Conservation (phyloP, 2,113 vertebrate genomes). For the Nerophis lumbriciformis region DNA sequence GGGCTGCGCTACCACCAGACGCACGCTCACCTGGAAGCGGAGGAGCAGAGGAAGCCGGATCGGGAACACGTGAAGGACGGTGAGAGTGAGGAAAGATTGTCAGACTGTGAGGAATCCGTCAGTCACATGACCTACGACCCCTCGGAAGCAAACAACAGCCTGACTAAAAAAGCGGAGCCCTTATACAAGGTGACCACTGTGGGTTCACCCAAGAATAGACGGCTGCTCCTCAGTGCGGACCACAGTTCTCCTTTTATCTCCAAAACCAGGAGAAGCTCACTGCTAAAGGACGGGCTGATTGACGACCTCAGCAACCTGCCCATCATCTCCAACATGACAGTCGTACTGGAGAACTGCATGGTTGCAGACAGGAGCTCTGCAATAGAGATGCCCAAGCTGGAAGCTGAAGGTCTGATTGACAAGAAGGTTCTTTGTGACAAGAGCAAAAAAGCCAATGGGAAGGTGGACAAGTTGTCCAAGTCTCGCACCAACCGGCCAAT, state of each 20-base stretch:
- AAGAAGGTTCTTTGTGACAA: slow-evolving; percentile 82
- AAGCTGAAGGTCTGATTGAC: slow-evolving; percentile 92
- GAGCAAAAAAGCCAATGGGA: slow-evolving; percentile 82
- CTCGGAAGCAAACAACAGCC: slow-evolving; percentile 73
- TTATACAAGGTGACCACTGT: slow-evolving; percentile 79
- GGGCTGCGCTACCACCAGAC: slow-evolving; percentile 96
- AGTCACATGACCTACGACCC: slow-evolving; percentile 81
- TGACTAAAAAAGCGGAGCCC: slow-evolving; percentile 79
- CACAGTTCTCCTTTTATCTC: slow-evolving; percentile 71
- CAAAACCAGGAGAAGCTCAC: slow-evolving; percentile 85
- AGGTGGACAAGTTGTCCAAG: slow-evolving; percentile 89
- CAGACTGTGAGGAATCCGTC: slow-evolving; percentile 89
- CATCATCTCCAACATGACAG: slow-evolving; percentile 93
- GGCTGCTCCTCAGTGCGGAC: slow-evolving; percentile 80
- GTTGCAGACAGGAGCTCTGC: slow-evolving; percentile 78
- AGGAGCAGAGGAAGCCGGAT: slow-evolving; percentile 83
- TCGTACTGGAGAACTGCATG: slow-evolving; percentile 86
- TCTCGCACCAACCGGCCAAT: slow-evolving; percentile 87
- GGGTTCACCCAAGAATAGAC: slow-evolving; percentile 86
- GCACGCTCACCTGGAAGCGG: slow-evolving; percentile 90
- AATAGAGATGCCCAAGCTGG: slow-evolving; percentile 93
- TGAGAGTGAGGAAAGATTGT: slow-evolving; percentile 90
- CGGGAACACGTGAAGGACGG: slow-evolving; percentile 75
- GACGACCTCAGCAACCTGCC: slow-evolving; percentile 87
- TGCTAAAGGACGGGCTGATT: slow-evolving; percentile 84